Evolutionary conservation across 2,113 vertebrate genomes (phyloP).

Genomic region (Anseranas semipalmata): DNA sequence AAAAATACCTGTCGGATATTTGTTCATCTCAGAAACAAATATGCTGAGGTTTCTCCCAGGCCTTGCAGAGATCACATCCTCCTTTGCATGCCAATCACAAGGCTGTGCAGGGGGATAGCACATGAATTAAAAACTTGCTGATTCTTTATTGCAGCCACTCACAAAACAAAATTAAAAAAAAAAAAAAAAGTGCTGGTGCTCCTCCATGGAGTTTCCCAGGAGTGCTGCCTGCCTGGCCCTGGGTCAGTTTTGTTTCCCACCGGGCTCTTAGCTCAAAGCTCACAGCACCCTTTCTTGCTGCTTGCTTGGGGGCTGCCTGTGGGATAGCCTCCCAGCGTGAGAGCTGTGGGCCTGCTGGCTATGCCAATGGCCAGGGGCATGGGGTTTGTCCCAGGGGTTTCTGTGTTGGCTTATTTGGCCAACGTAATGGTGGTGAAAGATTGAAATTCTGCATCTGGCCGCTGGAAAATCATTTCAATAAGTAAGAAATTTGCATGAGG

Average conservation of each 20-base stretch:
- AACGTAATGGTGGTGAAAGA: not conserved
- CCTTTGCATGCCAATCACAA: not conserved
- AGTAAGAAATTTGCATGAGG: not conserved
- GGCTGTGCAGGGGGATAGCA: not conserved
- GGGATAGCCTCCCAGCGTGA: not conserved
- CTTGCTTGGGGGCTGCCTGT: not conserved
- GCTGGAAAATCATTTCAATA: not conserved
- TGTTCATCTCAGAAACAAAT: not conserved
- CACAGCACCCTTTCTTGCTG: not conserved
- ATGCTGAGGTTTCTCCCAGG: not conserved
- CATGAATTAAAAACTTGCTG: not conserved
- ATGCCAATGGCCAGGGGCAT: not conserved
- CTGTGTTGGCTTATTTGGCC: not conserved
- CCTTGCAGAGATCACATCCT: not conserved
- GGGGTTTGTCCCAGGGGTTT: not conserved
- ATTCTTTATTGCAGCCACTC: not conserved
- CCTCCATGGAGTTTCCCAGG: not conserved
- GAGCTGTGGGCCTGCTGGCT: not conserved
- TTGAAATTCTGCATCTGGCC: not conserved
- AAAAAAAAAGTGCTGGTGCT: not conserved
- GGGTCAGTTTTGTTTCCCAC: not conserved
- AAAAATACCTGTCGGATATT: conserved; percentile 17
- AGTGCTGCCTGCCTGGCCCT: not conserved
- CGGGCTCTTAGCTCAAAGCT: not conserved
- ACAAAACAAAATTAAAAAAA: not conserved